These are phyloP conservation scores for Chionodraco myersi DNA, from an alignment of 2,113 vertebrate genomes.

Conservation along the genomic window DNA sequence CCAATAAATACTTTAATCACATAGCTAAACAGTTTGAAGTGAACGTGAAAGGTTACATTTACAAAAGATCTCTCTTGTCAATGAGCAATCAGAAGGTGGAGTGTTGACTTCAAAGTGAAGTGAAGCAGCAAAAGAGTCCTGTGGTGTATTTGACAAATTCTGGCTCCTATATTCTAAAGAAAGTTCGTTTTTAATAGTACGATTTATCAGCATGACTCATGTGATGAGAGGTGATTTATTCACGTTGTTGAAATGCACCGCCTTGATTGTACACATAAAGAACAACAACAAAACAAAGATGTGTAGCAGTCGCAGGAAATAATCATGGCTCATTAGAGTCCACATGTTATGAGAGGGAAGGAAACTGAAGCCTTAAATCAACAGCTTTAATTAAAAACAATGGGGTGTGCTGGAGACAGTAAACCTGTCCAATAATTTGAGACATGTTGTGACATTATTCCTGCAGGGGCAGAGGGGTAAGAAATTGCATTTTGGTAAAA, in stretches of 20 bases:
- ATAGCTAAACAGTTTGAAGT: background rate
- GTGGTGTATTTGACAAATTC: conserved; percentile 10
- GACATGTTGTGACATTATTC: background rate
- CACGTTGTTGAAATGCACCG: conserved; percentile 8
- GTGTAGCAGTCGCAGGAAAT: conserved; percentile 27
- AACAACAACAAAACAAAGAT: conserved; percentile 6
- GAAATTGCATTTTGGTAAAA: background rate
- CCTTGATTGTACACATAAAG: conserved; percentile 35
- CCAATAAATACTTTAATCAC: background rate
- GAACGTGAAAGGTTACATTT: conserved; percentile 4
- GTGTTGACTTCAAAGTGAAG: conserved; percentile 2
- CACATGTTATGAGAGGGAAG: background rate
- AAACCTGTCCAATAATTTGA: conserved; percentile 15
- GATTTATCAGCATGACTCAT: conserved; percentile 11
- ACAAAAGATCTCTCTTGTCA: conserved; percentile 4
- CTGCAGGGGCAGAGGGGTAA: background rate
- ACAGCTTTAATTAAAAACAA: conserved; percentile 31
- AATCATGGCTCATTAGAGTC: conserved; percentile 43
- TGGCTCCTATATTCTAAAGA: background rate
- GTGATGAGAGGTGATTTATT: conserved; percentile 37
- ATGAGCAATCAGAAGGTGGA: conserved; percentile 19
- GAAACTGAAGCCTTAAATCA: conserved; percentile 31
- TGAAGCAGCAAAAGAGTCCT: conserved; percentile 18
- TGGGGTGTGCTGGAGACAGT: background rate
- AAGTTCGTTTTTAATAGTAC: conserved; percentile 20